These are phyloP conservation scores for Miniopterus natalensis DNA, from an alignment of 2,113 vertebrate species.

Conservation along the genomic window DNA sequence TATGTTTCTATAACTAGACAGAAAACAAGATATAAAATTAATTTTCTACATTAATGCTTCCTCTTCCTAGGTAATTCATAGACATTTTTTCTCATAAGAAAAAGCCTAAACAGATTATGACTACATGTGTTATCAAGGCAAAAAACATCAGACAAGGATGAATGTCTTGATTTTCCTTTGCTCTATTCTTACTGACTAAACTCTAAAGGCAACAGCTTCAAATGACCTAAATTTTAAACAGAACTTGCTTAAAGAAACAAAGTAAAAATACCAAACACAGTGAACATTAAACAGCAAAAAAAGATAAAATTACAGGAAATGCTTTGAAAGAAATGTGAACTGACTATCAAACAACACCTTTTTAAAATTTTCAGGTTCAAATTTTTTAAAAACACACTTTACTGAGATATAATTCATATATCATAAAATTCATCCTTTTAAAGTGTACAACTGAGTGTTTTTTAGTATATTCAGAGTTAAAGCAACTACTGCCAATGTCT, in stretches of 20 bases:
- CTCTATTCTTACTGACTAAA: neutral
- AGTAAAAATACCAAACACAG: slow-evolving; percentile 44
- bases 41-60: neutral
- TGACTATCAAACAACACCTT: neutral
- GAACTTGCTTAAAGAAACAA: slow-evolving; percentile 44
- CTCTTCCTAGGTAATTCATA: neutral
- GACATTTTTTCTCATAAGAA: neutral
- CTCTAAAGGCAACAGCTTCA: neutral
- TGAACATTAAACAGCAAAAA: slow-evolving; percentile 46
- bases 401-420: neutral
- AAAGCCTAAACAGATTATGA: neutral
- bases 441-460: neutral
- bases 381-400: neutral
- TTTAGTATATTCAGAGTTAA: neutral
- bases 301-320: neutral
- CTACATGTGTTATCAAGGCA: neutral
- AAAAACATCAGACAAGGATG: neutral
- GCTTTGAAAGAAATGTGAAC: neutral
- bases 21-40: slow-evolving; percentile 38
- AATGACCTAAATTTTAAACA: neutral
- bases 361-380: neutral
- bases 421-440: neutral
- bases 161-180: neutral
- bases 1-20: slow-evolving; percentile 22
- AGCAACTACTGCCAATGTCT: neutral